Percentiles rank a stretch among this genome's conserved stretches.
Evolutionary conservation across 2,797 vertebrate genomes (phyloP).

Genomic region (Necrosyrtes monachus): DNA sequence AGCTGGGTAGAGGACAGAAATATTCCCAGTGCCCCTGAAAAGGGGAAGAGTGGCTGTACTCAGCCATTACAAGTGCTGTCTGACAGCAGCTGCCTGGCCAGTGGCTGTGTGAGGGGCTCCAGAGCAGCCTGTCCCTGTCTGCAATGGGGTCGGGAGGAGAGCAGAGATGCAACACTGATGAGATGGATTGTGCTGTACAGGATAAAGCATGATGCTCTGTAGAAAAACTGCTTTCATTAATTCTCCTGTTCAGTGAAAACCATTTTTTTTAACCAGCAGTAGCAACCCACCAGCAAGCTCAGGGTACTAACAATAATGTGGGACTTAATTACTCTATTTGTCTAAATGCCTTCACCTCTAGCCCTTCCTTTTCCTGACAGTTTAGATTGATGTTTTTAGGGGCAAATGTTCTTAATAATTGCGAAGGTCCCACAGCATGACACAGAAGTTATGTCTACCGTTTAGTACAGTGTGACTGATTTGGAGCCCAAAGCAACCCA

Average conservation of each 20-base stretch:
- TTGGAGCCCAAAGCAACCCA: not conserved
- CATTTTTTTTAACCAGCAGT: not conserved
- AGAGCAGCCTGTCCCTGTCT: not conserved
- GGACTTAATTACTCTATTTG: not conserved
- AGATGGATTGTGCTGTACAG: not conserved
- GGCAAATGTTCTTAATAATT: not conserved
- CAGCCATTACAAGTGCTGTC: not conserved
- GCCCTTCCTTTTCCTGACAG: not conserved
- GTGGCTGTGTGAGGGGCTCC: accelerated
- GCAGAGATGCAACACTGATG: accelerated
- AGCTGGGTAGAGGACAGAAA: not conserved
- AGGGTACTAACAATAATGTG: not conserved
- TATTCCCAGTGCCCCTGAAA: not conserved
- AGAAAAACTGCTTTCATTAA: not conserved
- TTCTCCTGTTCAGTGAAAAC: not conserved
- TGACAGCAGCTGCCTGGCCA: not conserved
- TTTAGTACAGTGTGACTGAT: not conserved
- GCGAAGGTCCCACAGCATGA: accelerated
- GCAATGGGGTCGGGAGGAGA: accelerated
- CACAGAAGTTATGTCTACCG: not conserved
- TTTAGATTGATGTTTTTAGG: not conserved
- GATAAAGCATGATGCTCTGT: not conserved
- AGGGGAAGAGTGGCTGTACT: accelerated
- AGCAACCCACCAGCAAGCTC: not conserved
- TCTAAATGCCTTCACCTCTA: not conserved